Percentiles rank a stretch among this genome's conserved stretches.
Evolutionary conservation across 2,888 invertebrate genomes (phyloP).

Genomic region (Conomelus anceps): DNA sequence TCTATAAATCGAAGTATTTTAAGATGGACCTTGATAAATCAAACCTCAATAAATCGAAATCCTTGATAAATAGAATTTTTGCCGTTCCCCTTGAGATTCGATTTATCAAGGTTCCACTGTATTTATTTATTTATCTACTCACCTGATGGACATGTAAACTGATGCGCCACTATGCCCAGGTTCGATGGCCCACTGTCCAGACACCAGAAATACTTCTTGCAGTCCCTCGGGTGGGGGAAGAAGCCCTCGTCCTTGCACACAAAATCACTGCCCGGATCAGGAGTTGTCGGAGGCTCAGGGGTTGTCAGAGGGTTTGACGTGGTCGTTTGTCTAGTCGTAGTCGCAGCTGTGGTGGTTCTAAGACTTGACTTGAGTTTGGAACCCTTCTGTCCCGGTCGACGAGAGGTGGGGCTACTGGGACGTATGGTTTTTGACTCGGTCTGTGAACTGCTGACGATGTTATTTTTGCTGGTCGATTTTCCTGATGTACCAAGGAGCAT

Average conservation of each 20-base stretch:
- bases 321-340: constrained; percentile 48
- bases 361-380: constrained; percentile 38
- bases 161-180: constrained; percentile 83
- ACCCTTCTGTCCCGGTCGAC: constrained; percentile 38
- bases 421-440: constrained; percentile 25
- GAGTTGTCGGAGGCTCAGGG: constrained; percentile 81
- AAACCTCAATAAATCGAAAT: too few species aligned
- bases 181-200: constrained; percentile 82
- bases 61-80: too few species aligned
- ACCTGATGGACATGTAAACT: constrained; percentile 89
- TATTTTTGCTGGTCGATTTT: constrained; percentile 40
- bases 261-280: constrained; percentile 82
- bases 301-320: constrained; percentile 54
- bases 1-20: too few species aligned
- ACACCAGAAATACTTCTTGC: constrained; percentile 94
- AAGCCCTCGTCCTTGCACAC: constrained; percentile 91
- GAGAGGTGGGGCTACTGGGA: constrained; percentile 23
- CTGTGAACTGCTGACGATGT: constrained; percentile 23
- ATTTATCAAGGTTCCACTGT: too few species aligned
- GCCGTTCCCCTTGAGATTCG: too few species aligned
- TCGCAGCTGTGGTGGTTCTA: constrained; percentile 34
- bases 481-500: constrained; percentile 60
- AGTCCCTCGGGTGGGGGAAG: constrained; percentile 84
- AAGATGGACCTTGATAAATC: too few species aligned
- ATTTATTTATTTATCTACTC: constrained; percentile 34